Conservation (phyloP, 2,797 vertebrate species). For the Schizothorax lantsangensis region DNA sequence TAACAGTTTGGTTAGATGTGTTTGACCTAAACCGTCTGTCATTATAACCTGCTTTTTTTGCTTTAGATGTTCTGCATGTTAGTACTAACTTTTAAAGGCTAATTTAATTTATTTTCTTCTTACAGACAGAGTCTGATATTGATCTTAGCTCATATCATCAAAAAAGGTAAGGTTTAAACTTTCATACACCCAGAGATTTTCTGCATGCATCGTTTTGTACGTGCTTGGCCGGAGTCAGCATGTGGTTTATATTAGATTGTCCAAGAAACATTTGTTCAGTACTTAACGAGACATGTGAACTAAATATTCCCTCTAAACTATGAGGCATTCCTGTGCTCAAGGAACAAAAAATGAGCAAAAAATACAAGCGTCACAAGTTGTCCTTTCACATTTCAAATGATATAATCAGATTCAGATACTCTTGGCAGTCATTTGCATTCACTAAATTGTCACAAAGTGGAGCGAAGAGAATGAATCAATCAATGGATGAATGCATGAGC, state of each 20-base stretch:
- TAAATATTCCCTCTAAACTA: conserved; percentile 26
- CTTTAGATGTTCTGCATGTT: not conserved
- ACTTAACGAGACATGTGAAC: conserved; percentile 9
- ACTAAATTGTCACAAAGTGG: not conserved
- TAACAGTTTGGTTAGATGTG: conserved; percentile 14
- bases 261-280: conserved; percentile 29
- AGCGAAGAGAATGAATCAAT: not conserved
- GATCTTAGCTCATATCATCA: conserved; percentile 96
- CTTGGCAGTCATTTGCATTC: not conserved
- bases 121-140: conserved; percentile 92
- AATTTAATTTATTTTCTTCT: conserved; percentile 11
- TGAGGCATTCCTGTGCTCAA: not conserved
- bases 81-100: not conserved
- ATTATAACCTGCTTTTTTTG: not conserved
- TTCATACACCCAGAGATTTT: conserved; percentile 8
- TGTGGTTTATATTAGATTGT: conserved; percentile 37
- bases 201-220: not conserved
- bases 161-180: conserved; percentile 86
- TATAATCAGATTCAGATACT: not conserved
- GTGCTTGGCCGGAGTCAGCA: not conserved
- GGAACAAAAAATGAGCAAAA: not conserved
- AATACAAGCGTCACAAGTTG: not conserved
- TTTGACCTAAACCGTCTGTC: conserved; percentile 2
- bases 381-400: not conserved
- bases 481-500: not conserved